Percentiles rank a stretch among this genome's conserved stretches.
These are phyloP conservation scores for Napeogenes inachia DNA, from an alignment of 2,888 invertebrate genomes.

Conservation along the genomic window DNA sequence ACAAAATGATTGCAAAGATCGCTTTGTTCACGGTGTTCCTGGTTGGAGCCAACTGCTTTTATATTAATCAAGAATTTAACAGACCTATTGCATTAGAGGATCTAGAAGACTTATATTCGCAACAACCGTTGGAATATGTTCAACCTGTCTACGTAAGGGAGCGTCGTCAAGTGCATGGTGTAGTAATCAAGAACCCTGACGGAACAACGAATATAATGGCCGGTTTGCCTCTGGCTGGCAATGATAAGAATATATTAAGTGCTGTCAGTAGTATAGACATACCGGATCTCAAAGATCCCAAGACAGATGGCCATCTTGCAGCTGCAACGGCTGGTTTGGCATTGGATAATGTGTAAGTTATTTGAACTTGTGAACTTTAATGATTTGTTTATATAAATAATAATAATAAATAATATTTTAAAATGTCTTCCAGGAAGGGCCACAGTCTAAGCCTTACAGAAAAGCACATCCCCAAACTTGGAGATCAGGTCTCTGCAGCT, in stretches of 20 bases:
- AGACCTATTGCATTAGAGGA: constrained; percentile 19
- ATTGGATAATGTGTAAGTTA: constrained; percentile 42
- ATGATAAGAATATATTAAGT: constrained; percentile 33
- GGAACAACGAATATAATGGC: constrained; percentile 32
- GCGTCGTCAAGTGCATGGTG: constrained; percentile 33
- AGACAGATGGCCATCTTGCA: constrained; percentile 31
- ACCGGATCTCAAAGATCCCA: constrained; percentile 24
- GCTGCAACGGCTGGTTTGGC: constrained; percentile 39
- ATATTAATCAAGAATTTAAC: constrained; percentile 12
- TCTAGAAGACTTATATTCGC: constrained; percentile 24
- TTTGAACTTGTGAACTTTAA: constrained; percentile 4
- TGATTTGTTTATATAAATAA: neutral
- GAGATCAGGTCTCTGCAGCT: constrained; percentile 43
- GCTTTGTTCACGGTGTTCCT: constrained; percentile 14
- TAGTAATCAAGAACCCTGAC: constrained; percentile 35
- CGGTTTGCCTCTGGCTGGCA: constrained; percentile 33
- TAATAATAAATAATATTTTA: neutral
- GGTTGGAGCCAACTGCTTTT: constrained; percentile 20
- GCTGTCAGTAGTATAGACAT: constrained; percentile 25
- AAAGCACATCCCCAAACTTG: constrained; percentile 40
- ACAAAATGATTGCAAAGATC: constrained; percentile 19
- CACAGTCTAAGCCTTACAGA: constrained; percentile 39
- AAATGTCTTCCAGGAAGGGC: constrained; percentile 35
- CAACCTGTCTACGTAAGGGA: constrained; percentile 26
- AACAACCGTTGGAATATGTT: constrained; percentile 25